Evolutionary conservation across 2,113 vertebrate genomes (phyloP).

Genomic region (Noctilio leporinus): DNA sequence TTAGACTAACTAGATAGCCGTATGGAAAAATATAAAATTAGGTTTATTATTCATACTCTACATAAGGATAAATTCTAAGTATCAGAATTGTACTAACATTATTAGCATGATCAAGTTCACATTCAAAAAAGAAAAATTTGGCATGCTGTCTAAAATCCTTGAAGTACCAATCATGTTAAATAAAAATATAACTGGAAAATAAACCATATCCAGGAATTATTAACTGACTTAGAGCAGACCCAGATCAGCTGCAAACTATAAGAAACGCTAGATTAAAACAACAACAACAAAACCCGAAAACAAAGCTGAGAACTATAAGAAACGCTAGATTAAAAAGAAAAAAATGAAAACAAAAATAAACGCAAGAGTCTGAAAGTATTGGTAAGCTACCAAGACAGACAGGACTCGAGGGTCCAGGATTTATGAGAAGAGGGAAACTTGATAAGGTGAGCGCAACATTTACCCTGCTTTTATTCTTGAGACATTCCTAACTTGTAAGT

Average conservation of each 20-base stretch:
- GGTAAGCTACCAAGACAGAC: not conserved
- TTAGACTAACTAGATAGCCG: not conserved
- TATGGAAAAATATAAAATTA: conserved; percentile 11
- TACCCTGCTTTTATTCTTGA: not conserved
- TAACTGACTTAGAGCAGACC: not conserved
- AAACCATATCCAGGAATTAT: not conserved
- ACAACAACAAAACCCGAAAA: not conserved
- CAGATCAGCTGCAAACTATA: not conserved
- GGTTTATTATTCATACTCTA: not conserved
- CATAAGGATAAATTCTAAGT: not conserved
- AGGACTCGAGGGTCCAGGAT: not conserved
- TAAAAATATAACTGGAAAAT: conserved; percentile 24
- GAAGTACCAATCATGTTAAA: not conserved
- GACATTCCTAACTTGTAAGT: not conserved
- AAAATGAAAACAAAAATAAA: not conserved
- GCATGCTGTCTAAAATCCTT: not conserved
- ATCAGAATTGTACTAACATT: not conserved
- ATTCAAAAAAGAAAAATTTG: not conserved
- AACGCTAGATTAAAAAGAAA: not conserved
- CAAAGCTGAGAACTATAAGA: not conserved
- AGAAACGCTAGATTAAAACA: not conserved
- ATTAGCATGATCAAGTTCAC: not conserved
- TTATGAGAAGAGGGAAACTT: not conserved
- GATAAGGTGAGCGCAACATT: not conserved
- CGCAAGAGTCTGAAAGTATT: not conserved